phyloP scores from a whole-genome alignment of 2,797 vertebrate species.

The Craterocephalus amniculus region DNA sequence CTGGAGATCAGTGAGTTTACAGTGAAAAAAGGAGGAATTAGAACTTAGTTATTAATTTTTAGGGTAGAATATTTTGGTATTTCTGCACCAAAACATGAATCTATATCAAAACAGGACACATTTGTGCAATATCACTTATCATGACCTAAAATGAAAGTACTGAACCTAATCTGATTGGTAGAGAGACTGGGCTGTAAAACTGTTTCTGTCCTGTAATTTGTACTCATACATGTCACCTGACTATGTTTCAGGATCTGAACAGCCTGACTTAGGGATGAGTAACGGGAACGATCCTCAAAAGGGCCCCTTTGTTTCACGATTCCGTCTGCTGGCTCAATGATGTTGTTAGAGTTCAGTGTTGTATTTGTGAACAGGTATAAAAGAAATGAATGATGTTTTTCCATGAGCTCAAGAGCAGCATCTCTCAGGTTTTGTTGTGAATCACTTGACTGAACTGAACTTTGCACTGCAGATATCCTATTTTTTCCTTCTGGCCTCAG shows the following conservation, averaged over 20 bases:
- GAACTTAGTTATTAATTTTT: constrained; percentile 34
- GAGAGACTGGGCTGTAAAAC: constrained; percentile 29
- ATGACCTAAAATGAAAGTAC: constrained; percentile 40
- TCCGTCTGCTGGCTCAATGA: not conserved
- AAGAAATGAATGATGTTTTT: constrained; percentile 34
- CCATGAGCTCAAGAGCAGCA: constrained; percentile 39
- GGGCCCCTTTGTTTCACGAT: not conserved
- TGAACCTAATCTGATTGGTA: constrained; percentile 36
- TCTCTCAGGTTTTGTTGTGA: constrained; percentile 22
- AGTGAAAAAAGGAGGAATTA: constrained; percentile 65
- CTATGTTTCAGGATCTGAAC: constrained; percentile 57
- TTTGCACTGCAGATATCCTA: constrained; percentile 2
- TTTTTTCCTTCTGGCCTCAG: not conserved
- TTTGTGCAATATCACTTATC: not conserved
- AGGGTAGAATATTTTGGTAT: constrained; percentile 48
- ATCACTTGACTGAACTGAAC: constrained; percentile 30
- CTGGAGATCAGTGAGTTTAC: constrained; percentile 29
- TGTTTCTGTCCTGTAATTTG: constrained; percentile 30
- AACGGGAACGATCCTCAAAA: constrained; percentile 28
- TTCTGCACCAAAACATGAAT: constrained; percentile 58
- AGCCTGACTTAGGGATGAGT: constrained; percentile 40
- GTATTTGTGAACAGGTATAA: constrained; percentile 42
- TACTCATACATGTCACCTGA: constrained; percentile 37
- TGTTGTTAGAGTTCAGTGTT: not conserved
- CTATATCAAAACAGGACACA: constrained; percentile 41